Conservation (phyloP, 2,113 vertebrate genomes). For the Mionectes macconnelli region DNA sequence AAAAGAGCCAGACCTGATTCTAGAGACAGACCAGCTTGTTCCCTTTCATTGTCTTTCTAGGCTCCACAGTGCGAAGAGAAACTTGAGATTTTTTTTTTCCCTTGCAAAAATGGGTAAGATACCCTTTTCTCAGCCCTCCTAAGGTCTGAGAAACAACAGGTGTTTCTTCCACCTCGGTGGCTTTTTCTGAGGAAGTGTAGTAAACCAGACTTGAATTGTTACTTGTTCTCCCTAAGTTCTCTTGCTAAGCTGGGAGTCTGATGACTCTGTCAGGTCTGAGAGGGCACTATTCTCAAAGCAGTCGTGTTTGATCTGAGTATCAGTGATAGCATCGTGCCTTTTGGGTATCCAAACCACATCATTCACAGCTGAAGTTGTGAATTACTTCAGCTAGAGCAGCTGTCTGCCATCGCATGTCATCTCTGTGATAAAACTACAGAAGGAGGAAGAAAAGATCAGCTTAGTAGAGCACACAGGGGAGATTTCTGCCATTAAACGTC, state of each 20-base stretch:
- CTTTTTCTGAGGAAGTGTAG: not conserved
- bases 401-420: not conserved
- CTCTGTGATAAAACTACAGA: not conserved
- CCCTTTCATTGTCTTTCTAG: not conserved
- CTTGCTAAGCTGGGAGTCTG: not conserved
- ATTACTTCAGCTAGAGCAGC: not conserved
- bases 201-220: not conserved
- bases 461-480: not conserved
- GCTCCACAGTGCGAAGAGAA: too few relatives aligned
- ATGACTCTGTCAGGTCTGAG: not conserved
- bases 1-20: not conserved
- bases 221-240: not conserved
- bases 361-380: not conserved
- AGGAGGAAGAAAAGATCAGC: rapidly evolving
- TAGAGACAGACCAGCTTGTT: not conserved
- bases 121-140: not conserved
- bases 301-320: not conserved
- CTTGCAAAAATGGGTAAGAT: not conserved
- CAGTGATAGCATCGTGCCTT: not conserved
- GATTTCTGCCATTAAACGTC: not conserved
- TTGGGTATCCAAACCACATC: not conserved
- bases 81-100: not conserved
- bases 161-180: not conserved
- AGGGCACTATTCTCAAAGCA: not conserved
- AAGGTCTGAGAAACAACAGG: too few relatives aligned